Conservation (phyloP, 2,888 invertebrate genomes). For the Pristionchus japonicus region DNA sequence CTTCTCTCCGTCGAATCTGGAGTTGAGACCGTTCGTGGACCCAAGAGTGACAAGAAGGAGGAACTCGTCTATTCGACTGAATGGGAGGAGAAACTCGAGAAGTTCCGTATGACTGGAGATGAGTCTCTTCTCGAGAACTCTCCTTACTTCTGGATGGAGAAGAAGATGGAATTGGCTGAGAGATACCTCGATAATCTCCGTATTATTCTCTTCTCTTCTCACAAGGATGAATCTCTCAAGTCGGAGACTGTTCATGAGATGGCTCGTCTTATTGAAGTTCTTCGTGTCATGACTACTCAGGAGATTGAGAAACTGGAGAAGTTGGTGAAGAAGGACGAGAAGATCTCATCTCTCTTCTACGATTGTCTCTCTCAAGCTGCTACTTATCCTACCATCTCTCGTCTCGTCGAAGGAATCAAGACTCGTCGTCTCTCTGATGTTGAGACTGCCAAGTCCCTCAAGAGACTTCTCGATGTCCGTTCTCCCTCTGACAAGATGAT, state of each 20-base stretch:
- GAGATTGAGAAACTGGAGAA: conserved; percentile 63
- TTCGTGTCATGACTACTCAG: conserved; percentile 60
- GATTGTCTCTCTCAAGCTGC: conserved; percentile 65
- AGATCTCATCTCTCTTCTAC: conserved; percentile 60
- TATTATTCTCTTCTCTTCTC: conserved; percentile 45
- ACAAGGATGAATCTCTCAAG: conserved; percentile 47
- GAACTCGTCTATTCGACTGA: conserved; percentile 57
- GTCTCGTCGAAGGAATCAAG: conserved; percentile 54
- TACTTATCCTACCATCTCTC: conserved; percentile 60
- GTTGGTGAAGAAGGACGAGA: conserved; percentile 48
- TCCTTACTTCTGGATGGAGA: conserved; percentile 54
- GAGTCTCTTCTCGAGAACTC: conserved; percentile 54
- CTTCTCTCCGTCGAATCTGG: conserved; percentile 49
- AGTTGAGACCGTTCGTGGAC: conserved; percentile 50
- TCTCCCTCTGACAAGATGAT: conserved; percentile 50
- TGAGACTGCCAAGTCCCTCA: conserved; percentile 47
- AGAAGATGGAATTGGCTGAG: conserved; percentile 57
- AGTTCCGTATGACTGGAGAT: conserved; percentile 64
- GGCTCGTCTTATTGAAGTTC: conserved; percentile 64
- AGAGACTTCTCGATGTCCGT: conserved; percentile 49
- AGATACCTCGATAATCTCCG: conserved; percentile 52
- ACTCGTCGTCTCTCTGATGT: conserved; percentile 43
- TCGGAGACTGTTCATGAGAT: conserved; percentile 57
- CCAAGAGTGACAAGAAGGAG: conserved; percentile 55
- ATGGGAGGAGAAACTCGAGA: conserved; percentile 58